These are phyloP conservation scores for Myotis brandtii DNA, from an alignment of 2,113 vertebrate genomes.

Conservation along the genomic window DNA sequence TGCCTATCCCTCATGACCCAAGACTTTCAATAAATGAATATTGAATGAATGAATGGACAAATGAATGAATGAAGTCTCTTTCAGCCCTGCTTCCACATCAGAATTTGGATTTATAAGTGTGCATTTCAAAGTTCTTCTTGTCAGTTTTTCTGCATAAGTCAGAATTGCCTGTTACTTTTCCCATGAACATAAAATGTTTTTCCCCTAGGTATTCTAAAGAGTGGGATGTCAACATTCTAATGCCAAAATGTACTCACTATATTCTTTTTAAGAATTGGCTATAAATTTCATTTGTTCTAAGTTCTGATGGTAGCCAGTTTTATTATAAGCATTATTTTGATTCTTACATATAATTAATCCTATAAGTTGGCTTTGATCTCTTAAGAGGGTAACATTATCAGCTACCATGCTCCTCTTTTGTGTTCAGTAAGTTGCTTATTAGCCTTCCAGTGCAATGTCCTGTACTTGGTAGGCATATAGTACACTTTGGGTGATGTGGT, in stretches of 20 bases:
- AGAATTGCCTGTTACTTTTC: constrained; percentile 43
- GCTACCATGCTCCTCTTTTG: neutral
- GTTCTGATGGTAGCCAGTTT: neutral
- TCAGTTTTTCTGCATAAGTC: neutral
- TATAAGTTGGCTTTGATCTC: constrained; percentile 2
- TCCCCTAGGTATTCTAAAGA: constrained; percentile 14
- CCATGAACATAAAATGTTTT: neutral
- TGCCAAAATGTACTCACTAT: constrained; percentile 9
- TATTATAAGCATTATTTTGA: constrained; percentile 40
- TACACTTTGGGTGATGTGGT: neutral
- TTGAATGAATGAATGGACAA: neutral
- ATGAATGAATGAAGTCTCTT: neutral
- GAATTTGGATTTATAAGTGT: constrained; percentile 35
- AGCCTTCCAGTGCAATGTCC: neutral
- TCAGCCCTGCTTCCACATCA: neutral
- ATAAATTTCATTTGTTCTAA: constrained; percentile 41
- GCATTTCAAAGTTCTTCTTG: neutral
- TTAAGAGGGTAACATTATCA: constrained; percentile 6
- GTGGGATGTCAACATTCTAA: constrained; percentile 8
- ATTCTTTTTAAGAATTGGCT: constrained; percentile 62
- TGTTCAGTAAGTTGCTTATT: neutral
- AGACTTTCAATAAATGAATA: neutral
- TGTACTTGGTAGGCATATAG: neutral
- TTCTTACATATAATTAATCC: constrained; percentile 58
- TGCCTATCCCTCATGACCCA: neutral